These are phyloP conservation scores for Oedothorax gibbosus DNA, from an alignment of 1,140 invertebrate genomes.

Conservation along the genomic window DNA sequence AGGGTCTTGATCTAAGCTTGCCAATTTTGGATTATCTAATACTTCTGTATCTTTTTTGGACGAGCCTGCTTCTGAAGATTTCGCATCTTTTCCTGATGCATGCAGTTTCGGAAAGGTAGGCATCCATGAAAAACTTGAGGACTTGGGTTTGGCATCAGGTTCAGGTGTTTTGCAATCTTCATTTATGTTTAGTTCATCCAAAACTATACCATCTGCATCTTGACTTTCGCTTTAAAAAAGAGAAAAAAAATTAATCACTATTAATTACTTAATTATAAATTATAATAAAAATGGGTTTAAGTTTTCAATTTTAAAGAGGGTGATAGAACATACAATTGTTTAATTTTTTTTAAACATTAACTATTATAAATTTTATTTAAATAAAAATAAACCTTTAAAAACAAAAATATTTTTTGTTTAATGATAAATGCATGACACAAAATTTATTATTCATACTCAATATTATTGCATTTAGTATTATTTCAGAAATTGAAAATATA, in stretches of 20 bases:
- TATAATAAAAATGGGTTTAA: no score
- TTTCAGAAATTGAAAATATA: no score
- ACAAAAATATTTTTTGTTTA: background rate
- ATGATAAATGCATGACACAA: no score
- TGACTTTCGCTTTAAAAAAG: background rate
- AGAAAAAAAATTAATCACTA: conserved; percentile 12
- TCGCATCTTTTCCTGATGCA: conserved; percentile 29
- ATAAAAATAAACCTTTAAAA: background rate
- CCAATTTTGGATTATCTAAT: background rate
- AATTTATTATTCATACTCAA: no score
- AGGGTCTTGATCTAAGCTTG: background rate
- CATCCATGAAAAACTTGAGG: conserved; percentile 38
- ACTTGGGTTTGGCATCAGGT: conserved; percentile 10
- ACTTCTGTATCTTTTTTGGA: conserved; percentile 1
- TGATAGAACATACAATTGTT: background rate
- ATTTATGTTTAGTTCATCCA: background rate
- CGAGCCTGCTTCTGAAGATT: background rate
- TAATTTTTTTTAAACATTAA: background rate
- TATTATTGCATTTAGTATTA: no score
- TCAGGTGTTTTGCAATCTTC: background rate
- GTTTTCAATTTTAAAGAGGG: no score
- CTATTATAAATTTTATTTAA: background rate
- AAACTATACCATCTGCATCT: background rate
- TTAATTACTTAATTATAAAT: background rate
- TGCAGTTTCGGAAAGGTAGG: conserved; percentile 24